A percentile compares a stretch with the other conserved stretches of the same genome.
phyloP scores from a whole-genome alignment of 2,797 vertebrate species.

The Thripadectes ignobilis region DNA sequence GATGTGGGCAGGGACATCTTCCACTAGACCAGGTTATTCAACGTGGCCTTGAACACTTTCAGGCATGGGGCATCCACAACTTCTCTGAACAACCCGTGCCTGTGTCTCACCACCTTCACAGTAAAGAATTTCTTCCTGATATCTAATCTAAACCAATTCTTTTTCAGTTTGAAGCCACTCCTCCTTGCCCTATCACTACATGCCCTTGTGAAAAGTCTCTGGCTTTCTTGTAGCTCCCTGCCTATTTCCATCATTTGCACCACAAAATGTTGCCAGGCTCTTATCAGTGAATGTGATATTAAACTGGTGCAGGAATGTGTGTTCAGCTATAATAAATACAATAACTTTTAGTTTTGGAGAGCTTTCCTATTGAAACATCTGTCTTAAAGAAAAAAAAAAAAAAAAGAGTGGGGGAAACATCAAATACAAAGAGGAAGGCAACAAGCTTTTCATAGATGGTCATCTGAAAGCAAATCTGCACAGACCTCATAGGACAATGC shows the following conservation, averaged over 20 bases:
- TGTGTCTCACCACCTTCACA: neutral
- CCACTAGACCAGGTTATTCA: neutral
- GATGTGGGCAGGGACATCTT: neutral
- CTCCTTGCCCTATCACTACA: rapidly evolving
- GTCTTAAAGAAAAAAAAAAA: neutral
- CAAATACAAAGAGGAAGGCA: neutral
- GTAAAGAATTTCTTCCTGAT: neutral
- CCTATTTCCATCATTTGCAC: neutral
- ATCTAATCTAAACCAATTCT: neutral
- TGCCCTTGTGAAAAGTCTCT: neutral
- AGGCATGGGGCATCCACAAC: neutral
- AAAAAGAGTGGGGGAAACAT: neutral
- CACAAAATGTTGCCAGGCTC: neutral
- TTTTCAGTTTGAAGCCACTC: neutral
- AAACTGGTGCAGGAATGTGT: neutral
- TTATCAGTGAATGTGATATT: neutral
- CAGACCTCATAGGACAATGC: neutral
- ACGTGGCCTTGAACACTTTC: neutral
- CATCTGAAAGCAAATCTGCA: neutral
- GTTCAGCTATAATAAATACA: neutral
- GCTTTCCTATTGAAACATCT: neutral
- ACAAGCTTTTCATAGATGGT: neutral
- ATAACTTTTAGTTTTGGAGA: neutral
- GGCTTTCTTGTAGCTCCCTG: neutral
- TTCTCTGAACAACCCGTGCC: neutral